Base-by-base conservation (phyloP, 2,888 invertebrate species). In the Noctuana brunneofusca region DNA sequence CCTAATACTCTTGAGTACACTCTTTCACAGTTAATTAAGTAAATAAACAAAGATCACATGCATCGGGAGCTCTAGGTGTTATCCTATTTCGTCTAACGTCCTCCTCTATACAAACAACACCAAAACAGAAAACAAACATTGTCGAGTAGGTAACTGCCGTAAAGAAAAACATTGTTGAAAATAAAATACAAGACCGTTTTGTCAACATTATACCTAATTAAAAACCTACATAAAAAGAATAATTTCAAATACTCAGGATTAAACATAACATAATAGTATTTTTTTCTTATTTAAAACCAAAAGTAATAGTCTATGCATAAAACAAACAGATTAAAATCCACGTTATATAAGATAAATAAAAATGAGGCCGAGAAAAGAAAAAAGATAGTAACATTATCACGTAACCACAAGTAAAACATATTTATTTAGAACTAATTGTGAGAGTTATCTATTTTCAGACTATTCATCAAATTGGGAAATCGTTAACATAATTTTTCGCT, bases 401-500 rank as follows among this genome's bases (percentile, higher is more conserved):
- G n/a, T n/a, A n/a, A n/a, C n/a, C n/a, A n/a, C n/a, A n/a, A n/a
- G n/a, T n/a, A n/a, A n/a, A n/a, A n/a, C n/a, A n/a, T n/a, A n/a
- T n/a, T n/a, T n/a, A n/a, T n/a, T n/a, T n/a, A n/a, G n/a, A n/a
- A n/a, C n/a, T n/a, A n/a, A 11, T 32, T 32, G 9, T 32, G 18
- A 18, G 18, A 18, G 16, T 46, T 22, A 12, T 18, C 22, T 46
- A 14, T 38, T 38, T n/a, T 14, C 12, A 35, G 35, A 14, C 1
- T 9, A 12, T 46, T 46, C 18, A 24, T 24, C 3, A 3, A 16
- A 18, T 8, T 16, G 12, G 22, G 14, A 30, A 35, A 11, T 24
- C 68, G 71, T 86, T 83, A 79, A 71, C 83, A 85, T 86, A 86
- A 87, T 84, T 85, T 86, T 84, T 79, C 82, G 81, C 81, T 84